Base-by-base conservation (phyloP, 2,113 vertebrate genomes). In the Cyanoliseus patagonus region DNA sequence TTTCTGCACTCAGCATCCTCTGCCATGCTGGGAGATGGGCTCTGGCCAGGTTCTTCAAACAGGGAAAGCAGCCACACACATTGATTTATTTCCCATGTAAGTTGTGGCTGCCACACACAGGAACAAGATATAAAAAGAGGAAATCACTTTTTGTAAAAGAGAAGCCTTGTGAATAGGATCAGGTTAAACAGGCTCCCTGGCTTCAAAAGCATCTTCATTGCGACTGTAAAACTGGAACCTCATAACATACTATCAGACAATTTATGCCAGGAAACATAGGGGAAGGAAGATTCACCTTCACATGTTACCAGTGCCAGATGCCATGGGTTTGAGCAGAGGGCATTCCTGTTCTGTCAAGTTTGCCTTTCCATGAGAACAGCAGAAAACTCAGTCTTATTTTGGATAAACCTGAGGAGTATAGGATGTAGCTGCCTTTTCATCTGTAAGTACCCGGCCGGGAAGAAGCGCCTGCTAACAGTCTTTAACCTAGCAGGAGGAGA, bases 1-100 rank as follows among this genome's bases (percentile, higher is more conserved):
- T 92, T 81, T 72, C 92, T 90, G 88, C 80, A 24, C 73, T 68
- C 88, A 18, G 88, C 81, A 82, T 70, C 55, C 83, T 75, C 72
- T 0, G 1, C 75, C 90, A 52, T 27, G 30, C 19, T 49, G 27
- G 83, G 79, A 95, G 41, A 63, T 84, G 66, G 92, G 92, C 80
- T 80, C 90, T 83, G 92, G 53, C 72, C 86, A 76, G 24, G 68
- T 33, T 67, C 66, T 77, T 90, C 74, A 68, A 70, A 61, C 20
- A 72, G 57, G 42, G 62, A 69, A 31, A 59, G 27, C 83, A 39
- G 41, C 69, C 31, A 49, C 83, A 84, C 6, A 2, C 2, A 0
- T 11, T 11, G 8, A 2, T 27, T 84, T 55, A 41, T 52, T 72
- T 84, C 73, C 83, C 6, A 2, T 33, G 31, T 22, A 81, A 72